Percentiles rank a stretch among this genome's conserved stretches.
These are phyloP conservation scores for Notocelia uddmanniana DNA, from an alignment of 2,888 invertebrate genomes.

Conservation along the genomic window DNA sequence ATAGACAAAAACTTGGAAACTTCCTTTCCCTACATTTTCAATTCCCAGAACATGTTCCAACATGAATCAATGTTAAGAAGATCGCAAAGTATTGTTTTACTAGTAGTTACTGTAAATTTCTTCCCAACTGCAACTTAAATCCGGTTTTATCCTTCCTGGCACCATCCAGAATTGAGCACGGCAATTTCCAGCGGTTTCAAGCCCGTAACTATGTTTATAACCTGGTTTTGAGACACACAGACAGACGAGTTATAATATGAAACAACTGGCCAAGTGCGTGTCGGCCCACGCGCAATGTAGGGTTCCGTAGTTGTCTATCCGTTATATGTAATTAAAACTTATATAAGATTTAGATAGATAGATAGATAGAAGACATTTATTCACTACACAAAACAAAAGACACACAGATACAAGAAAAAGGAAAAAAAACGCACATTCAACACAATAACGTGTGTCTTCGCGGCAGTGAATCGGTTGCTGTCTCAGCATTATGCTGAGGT, in stretches of 20 bases:
- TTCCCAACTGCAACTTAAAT: slow-evolving; percentile 54
- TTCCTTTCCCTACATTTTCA: slow-evolving; percentile 38
- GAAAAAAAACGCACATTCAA: no score
- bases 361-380: no score
- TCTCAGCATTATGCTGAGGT: no score
- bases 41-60: slow-evolving; percentile 32
- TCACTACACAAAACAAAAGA: no score
- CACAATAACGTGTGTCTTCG: no score
- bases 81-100: slow-evolving; percentile 57
- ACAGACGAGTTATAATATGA: not conserved
- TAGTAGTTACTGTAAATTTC: slow-evolving; percentile 56
- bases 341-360: no score
- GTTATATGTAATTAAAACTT: no score
- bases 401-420: no score
- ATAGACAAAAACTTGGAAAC: not conserved
- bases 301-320: no score
- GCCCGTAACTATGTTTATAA: slow-evolving; percentile 47
- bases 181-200: slow-evolving; percentile 51
- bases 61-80: slow-evolving; percentile 45
- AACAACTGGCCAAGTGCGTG: no score
- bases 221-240: slow-evolving; percentile 32
- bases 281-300: no score
- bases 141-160: slow-evolving; percentile 52
- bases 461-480: no score
- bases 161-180: slow-evolving; percentile 53